These are phyloP conservation scores for Opisthograptis luteolata DNA, from an alignment of 2,888 invertebrate genomes.

Conservation along the genomic window DNA sequence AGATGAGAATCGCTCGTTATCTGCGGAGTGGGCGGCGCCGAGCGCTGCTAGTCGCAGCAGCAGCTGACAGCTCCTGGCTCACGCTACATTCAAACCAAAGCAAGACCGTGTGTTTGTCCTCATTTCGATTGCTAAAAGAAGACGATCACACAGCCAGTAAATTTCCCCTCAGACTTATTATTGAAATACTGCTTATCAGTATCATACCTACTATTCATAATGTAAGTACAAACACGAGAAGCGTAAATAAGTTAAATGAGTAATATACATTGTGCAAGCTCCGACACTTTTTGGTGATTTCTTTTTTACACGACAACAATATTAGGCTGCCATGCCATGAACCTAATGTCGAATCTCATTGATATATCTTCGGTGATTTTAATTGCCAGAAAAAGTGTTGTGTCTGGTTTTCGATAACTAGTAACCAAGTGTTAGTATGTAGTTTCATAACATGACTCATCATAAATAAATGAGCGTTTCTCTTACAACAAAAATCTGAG, in stretches of 20 bases:
- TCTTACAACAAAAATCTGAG: too few species aligned
- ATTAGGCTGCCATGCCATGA: constrained; percentile 74
- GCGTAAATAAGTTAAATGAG: constrained; percentile 41
- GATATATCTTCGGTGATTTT: constrained; percentile 73
- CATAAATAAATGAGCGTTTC: constrained; percentile 19
- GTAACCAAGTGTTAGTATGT: too few species aligned
- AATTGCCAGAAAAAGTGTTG: too few species aligned
- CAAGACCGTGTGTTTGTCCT: constrained; percentile 17
- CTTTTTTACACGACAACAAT: constrained; percentile 58
- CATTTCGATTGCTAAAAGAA: constrained; percentile 29
- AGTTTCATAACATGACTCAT: constrained; percentile 23
- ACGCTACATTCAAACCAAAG: constrained; percentile 8
- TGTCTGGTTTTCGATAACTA: too few species aligned
- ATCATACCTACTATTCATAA: constrained; percentile 51
- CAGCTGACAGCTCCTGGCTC: constrained; percentile 33
- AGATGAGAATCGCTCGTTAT: constrained; percentile 67
- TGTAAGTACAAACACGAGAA: constrained; percentile 45
- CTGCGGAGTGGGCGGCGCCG: constrained; percentile 66
- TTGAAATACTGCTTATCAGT: constrained; percentile 63
- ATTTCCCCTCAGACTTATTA: constrained; percentile 66
- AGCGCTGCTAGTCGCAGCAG: constrained; percentile 50
- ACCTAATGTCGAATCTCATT: constrained; percentile 71
- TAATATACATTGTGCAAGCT: constrained; percentile 20
- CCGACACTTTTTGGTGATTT: constrained; percentile 44
- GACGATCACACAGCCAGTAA: constrained; percentile 52